phyloP scores from a whole-genome alignment of 2,113 vertebrate genomes.

The Chunga burmeisteri region DNA sequence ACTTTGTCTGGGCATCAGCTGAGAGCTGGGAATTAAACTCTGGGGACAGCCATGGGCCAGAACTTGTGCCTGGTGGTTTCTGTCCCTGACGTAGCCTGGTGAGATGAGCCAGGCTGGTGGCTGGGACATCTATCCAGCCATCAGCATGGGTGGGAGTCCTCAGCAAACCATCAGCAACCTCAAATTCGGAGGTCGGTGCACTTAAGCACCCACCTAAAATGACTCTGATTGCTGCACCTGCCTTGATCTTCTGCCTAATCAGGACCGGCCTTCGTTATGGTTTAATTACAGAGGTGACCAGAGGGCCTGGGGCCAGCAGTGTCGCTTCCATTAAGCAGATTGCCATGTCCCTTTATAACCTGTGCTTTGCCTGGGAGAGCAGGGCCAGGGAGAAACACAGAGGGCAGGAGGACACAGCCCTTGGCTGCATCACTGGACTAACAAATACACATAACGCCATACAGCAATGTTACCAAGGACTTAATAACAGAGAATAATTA shows the following conservation, averaged over 20 bases:
- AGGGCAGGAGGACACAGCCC: neutral
- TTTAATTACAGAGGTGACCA: slow-evolving; percentile 64
- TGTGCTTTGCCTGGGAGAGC: neutral
- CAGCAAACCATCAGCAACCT: neutral
- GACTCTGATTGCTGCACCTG: neutral
- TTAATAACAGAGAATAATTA: slow-evolving; percentile 7
- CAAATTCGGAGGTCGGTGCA: neutral
- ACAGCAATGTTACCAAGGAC: neutral
- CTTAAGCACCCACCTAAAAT: neutral
- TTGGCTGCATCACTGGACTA: neutral
- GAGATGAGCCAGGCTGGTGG: neutral
- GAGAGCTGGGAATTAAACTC: neutral
- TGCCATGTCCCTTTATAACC: neutral
- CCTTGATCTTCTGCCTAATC: neutral
- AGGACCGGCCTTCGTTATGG: neutral
- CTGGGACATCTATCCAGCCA: neutral
- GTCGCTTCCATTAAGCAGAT: slow-evolving; percentile 36
- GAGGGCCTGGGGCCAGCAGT: neutral
- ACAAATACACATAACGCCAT: neutral
- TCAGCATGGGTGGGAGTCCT: neutral
- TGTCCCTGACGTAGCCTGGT: neutral
- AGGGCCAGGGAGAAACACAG: neutral
- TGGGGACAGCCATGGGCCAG: neutral
- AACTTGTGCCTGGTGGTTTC: neutral
- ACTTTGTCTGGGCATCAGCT: neutral